Conservation (phyloP, 2,797 vertebrate genomes). For the Melanotaenia maccullochi region DNA sequence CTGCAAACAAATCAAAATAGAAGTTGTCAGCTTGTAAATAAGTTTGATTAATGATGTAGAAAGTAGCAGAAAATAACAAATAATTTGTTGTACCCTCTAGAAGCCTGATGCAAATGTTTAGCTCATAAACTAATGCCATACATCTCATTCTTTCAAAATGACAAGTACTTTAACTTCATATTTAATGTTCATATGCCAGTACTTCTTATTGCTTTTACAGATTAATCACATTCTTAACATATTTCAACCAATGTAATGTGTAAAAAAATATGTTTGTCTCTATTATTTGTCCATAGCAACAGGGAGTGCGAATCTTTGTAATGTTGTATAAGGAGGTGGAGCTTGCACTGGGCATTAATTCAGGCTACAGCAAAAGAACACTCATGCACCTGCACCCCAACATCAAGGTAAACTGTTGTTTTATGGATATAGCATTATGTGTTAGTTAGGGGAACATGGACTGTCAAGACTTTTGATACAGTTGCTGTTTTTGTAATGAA, state of each 20-base stretch:
- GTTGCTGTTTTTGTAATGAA: background rate
- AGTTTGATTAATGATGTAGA: background rate
- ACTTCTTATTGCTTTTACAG: background rate
- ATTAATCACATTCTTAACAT: background rate
- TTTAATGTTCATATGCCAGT: background rate
- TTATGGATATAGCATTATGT: background rate
- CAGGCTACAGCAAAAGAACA: slow-evolving; percentile 95
- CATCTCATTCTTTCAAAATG: background rate
- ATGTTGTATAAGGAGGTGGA: slow-evolving; percentile 99
- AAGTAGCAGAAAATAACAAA: background rate
- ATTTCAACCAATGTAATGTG: background rate
- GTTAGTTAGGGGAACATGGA: background rate
- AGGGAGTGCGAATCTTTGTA: slow-evolving; percentile 94
- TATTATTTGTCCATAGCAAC: slow-evolving; percentile 84
- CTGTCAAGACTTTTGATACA: background rate
- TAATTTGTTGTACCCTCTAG: background rate
- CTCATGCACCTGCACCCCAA: slow-evolving; percentile 91
- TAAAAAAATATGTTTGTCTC: background rate
- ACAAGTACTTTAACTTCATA: background rate
- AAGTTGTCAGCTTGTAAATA: background rate
- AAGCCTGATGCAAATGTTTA: background rate
- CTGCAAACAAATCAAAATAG: background rate
- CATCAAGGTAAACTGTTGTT: slow-evolving; percentile 87
- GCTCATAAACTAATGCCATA: background rate
- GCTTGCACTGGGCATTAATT: slow-evolving; percentile 96